Percentiles rank a stretch among this genome's conserved stretches.
Evolutionary conservation across 2,113 vertebrate species (phyloP).

Genomic region (Eleginops maclovinus): DNA sequence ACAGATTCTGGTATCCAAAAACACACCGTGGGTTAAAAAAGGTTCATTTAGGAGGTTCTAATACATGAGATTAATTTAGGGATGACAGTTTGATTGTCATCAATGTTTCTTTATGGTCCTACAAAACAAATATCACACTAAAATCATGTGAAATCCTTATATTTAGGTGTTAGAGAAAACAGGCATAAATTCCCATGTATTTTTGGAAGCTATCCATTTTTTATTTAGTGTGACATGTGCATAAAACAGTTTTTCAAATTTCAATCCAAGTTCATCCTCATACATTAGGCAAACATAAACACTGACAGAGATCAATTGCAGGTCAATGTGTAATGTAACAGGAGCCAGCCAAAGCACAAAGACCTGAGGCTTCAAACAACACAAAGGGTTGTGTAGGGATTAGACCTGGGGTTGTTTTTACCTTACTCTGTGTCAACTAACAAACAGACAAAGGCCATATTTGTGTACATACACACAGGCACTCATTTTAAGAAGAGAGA

Average conservation of each 20-base stretch:
- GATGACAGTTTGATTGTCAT: not conserved
- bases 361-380: slow-evolving; percentile 17
- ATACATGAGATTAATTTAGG: not conserved
- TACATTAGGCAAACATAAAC: not conserved
- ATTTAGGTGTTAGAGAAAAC: slow-evolving; percentile 5
- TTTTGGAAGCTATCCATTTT: slow-evolving; percentile 1
- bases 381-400: slow-evolving; percentile 3
- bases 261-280: not conserved
- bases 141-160: not conserved
- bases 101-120: not conserved
- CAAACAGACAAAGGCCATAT: not conserved
- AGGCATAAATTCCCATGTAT: not conserved
- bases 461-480: not conserved
- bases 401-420: slow-evolving; percentile 5
- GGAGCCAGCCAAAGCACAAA: not conserved
- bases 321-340: not conserved
- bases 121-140: not conserved
- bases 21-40: not conserved
- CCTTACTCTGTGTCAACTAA: not conserved
- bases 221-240: not conserved
- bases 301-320: not conserved
- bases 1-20: slow-evolving; percentile 24
- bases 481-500: slow-evolving; percentile 13
- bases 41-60: slow-evolving; percentile 3
- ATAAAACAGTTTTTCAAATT: slow-evolving; percentile 1